Conservation (phyloP, 2,888 invertebrate species). For the Scaeva pyrastri region DNA sequence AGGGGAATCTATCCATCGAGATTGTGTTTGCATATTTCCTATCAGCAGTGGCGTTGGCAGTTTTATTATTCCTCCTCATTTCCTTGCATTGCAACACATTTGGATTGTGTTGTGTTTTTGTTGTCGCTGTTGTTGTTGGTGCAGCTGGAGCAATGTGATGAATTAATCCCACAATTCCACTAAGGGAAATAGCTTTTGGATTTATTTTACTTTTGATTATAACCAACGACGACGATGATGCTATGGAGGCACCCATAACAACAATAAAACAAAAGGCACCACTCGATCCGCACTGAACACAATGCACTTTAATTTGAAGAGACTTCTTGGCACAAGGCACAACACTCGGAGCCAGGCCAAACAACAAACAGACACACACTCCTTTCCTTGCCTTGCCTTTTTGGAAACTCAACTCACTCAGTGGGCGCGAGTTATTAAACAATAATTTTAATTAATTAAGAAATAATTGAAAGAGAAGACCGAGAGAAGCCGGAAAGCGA, state of each 20-base stretch:
- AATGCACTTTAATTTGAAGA: conserved; percentile 22
- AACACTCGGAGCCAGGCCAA: background rate
- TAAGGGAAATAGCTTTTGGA: conserved; percentile 5
- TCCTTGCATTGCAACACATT: conserved; percentile 31
- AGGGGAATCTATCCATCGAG: background rate
- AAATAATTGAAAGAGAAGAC: conserved; percentile 16
- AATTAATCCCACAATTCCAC: conserved; percentile 25
- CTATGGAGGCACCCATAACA: conserved; percentile 56
- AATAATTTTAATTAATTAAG: conserved; percentile 39
- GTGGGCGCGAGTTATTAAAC: conserved; percentile 26
- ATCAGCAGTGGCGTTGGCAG: background rate
- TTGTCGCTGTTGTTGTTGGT: background rate
- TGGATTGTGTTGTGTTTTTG: background rate
- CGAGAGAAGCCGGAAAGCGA: conserved; percentile 7
- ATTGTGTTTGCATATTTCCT: conserved; percentile 17
- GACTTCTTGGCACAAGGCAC: background rate
- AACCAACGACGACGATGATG: conserved; percentile 8
- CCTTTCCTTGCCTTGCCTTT: background rate
- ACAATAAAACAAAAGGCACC: conserved; percentile 5
- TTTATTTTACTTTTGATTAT: conserved; percentile 33
- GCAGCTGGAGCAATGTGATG: background rate
- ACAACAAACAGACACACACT: conserved; percentile 1
- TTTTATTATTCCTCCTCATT: background rate
- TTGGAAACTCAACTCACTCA: conserved; percentile 8
- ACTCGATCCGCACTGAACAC: conserved; percentile 12